Base-by-base conservation (phyloP, 30 jellyfish, hydroid and myxozoan species). In the Rhopilema esculentum region DNA sequence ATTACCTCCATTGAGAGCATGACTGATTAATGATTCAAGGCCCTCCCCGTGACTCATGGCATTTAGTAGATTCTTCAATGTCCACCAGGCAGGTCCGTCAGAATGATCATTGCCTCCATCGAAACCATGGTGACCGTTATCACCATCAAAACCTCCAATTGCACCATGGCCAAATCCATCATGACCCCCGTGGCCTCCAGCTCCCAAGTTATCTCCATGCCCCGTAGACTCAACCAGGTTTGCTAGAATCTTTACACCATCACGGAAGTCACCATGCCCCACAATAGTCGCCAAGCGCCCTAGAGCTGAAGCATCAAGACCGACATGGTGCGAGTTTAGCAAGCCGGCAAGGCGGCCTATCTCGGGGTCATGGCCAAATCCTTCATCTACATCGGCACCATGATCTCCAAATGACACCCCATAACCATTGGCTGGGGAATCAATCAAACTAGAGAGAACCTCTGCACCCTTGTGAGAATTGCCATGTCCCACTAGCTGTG, bases 181-280 rank as follows among this genome's bases (percentile, higher is more conserved):
- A n/a, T n/a, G n/a, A 15, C 72, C 80, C 18, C 80, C 80, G 31
- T 61, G 69, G 51, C 81, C 89, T 21, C 22, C 53, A 40, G 19
- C n/a, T 1, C 57, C 81, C 0, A 28, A 40, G n/a, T 61, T 33
- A 21, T 24, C 77, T 2, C 67, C 82, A 27, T 91, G 83, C 17
- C 91, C 91, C 15, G 97, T 23, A 27, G 91, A 53, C 30, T 91
- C 95, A 7, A 91, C 84, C 7, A 91, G 64, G 31, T 57, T 91
- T 15, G 90, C 25, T 25, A 91, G 53, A 19, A 91, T 91, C 18
- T 65, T 52, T 2, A 95, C 96, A 16, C 97, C 97, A 20, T 77
- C 92, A 49, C 86, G 96, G 0, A 93, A 68, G 69, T 87, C 89
- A 0, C 98, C 98, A 49, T 92, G 96, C 12, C 98, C 98, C 15